Evolutionary conservation across 2,113 vertebrate species (phyloP), one percentile per base, ranked within the genome.

Genomic region (Apeltes quadracus): DNA sequence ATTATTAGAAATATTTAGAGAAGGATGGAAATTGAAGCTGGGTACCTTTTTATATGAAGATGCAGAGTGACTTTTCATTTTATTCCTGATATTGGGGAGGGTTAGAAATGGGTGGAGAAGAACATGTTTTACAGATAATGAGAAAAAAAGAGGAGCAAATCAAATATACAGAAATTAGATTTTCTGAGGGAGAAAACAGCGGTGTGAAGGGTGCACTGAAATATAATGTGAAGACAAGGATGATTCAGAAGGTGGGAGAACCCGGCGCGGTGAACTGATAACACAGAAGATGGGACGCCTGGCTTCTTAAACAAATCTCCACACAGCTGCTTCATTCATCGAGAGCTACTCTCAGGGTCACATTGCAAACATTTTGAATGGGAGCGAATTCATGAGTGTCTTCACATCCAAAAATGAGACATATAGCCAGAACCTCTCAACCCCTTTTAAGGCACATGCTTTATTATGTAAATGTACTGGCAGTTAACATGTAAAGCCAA

Each of bases 71-170:
- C 81, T 77, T 79, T 89, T 83, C 81, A 83, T 88, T 87, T 85
- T 41, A 57, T 53, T 69, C 59, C 55, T 79, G 74, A 87, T 88
- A 87, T 69, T 46, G 55, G 44, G 32, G 38, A 79, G 41, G 73
- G 58, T 36, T 57, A 61, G 36, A 74, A 72, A 78, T 34, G 54
- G 69, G 43, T 65, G 65, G 53, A 62, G 62, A 65, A 61, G 54
- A 51, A 61, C 65, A 67, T 61, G 62, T 53, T 75, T 72, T 64
- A 62, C 39, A 84, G 85, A 89, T 92, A 90, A 92, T 91, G 85
- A 85, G 80, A 92, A 89, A 88, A 89, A 90, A 80, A 75, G 76
- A 51, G 58, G 69, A 86, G 70, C 77, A 90, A 89, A 88, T 88
- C 85, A 89, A 75, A 84, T 70, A 41, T 61, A 70, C 29, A 63